Evolutionary conservation across 1,140 invertebrate species (phyloP).

Genomic region (Mizuhopecten yessoensis): DNA sequence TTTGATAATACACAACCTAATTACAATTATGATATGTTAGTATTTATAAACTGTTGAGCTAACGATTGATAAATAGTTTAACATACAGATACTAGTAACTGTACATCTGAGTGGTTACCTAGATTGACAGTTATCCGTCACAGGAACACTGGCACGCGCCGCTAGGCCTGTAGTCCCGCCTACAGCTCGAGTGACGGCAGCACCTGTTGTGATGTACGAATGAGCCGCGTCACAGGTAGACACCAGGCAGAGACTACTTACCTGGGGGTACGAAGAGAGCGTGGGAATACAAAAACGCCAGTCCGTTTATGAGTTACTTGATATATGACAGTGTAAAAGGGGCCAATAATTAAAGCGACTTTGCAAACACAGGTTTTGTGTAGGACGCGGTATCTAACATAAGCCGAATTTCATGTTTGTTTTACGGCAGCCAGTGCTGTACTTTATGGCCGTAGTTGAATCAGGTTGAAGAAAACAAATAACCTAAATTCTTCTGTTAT

Average conservation of each 20-base stretch:
- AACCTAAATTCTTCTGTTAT: neutral
- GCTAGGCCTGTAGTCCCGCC: neutral
- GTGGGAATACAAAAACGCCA: slow-evolving; percentile 22
- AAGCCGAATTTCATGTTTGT: neutral
- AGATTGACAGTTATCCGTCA: slow-evolving; percentile 15
- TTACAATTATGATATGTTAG: too few relatives aligned
- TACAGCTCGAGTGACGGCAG: neutral
- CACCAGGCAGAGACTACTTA: neutral
- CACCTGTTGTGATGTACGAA: neutral
- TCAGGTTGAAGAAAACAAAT: neutral
- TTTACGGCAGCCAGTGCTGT: neutral
- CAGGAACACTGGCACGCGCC: neutral
- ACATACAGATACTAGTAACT: neutral
- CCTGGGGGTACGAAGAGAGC: slow-evolving; percentile 12
- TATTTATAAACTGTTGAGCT: too few relatives aligned
- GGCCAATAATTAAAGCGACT: slow-evolving; percentile 5
- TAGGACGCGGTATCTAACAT: neutral
- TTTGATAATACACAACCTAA: too few relatives aligned
- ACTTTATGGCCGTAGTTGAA: neutral
- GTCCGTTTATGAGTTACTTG: neutral
- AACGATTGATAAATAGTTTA: too few relatives aligned
- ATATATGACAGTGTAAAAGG: slow-evolving; percentile 34
- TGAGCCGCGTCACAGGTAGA: slow-evolving; percentile 20
- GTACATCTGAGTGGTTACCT: neutral
- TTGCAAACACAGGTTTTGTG: slow-evolving; percentile 25